phyloP scores from a whole-genome alignment of 2,888 invertebrate species.

The Idaea straminata region DNA sequence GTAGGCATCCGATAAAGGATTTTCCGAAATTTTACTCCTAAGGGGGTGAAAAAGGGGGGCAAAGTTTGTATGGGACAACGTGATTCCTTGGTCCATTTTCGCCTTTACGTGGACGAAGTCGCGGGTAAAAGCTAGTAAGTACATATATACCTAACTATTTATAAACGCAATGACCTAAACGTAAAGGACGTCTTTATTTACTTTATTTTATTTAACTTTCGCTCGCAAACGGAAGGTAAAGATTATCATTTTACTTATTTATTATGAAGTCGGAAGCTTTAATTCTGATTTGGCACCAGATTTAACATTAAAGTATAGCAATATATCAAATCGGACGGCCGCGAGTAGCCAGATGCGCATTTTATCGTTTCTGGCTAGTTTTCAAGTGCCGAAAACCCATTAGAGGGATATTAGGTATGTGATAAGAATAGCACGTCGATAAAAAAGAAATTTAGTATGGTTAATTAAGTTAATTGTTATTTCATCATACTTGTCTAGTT shows the following conservation, averaged over 20 bases:
- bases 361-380: slow-evolving; percentile 76
- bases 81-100: too few species aligned
- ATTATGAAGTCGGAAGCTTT: slow-evolving; percentile 43
- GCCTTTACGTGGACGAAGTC: too few species aligned
- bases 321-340: slow-evolving; percentile 62
- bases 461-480: slow-evolving; percentile 2
- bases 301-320: slow-evolving; percentile 62
- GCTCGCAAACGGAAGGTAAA: slow-evolving; percentile 14
- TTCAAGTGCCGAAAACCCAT: slow-evolving; percentile 75
- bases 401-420: slow-evolving; percentile 61
- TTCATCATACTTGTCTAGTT: not conserved
- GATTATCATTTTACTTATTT: slow-evolving; percentile 23
- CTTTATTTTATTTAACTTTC: not conserved
- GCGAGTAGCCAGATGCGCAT: slow-evolving; percentile 69
- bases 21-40: too few species aligned
- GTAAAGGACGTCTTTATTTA: not conserved
- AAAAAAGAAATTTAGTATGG: slow-evolving; percentile 12
- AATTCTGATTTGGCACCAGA: slow-evolving; percentile 59
- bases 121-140: too few species aligned
- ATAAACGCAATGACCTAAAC: not conserved
- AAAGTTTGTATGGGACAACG: too few species aligned
- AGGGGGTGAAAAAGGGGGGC: too few species aligned
- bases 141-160: not conserved
- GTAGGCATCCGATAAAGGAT: too few species aligned
- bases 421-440: slow-evolving; percentile 49